These are phyloP conservation scores for Lucifuga dentata DNA, from an alignment of 2,113 vertebrate species.

Conservation along the genomic window DNA sequence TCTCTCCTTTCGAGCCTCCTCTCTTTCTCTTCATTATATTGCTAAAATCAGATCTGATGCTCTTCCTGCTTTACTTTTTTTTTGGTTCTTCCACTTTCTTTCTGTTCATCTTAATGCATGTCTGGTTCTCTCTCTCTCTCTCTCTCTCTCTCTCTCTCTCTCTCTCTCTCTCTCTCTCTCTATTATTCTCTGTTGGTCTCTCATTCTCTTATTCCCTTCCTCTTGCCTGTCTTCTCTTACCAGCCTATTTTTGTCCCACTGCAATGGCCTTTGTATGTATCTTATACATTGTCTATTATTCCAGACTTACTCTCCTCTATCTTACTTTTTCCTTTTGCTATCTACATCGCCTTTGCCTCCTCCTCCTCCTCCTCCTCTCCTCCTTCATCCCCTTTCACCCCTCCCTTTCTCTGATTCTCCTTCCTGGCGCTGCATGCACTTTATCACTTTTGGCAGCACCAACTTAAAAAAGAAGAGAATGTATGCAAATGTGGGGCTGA, in stretches of 20 bases:
- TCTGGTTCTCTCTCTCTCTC: not conserved
- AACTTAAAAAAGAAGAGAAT: constrained; percentile 78
- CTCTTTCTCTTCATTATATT: constrained; percentile 65
- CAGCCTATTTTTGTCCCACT: constrained; percentile 31
- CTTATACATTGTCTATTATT: constrained; percentile 31
- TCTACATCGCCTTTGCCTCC: constrained; percentile 16
- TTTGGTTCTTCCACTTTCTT: not conserved
- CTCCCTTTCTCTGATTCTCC: constrained; percentile 17
- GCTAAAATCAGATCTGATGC: constrained; percentile 67
- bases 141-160: not conserved
- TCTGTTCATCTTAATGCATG: not conserved
- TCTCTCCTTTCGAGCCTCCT: constrained; percentile 42
- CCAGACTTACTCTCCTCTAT: constrained; percentile 29
- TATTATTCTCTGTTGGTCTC: not conserved
- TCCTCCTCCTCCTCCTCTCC: not conserved
- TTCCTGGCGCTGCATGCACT: constrained; percentile 61
- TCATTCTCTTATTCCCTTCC: not conserved
- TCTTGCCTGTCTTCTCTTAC: constrained; percentile 16
- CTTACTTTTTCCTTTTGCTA: constrained; percentile 19
- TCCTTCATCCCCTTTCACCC: not conserved
- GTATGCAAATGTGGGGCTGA: constrained; percentile 81
- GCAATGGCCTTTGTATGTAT: constrained; percentile 25
- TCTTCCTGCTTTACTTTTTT: constrained; percentile 36
- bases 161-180: constrained; percentile 1
- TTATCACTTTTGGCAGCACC: constrained; percentile 79